A percentile compares a stretch with the other conserved stretches of the same genome.
These are phyloP conservation scores for Chironex yamaguchii DNA, from an alignment of 30 jellyfish, hydroid and myxozoan genomes.

Conservation along the genomic window DNA sequence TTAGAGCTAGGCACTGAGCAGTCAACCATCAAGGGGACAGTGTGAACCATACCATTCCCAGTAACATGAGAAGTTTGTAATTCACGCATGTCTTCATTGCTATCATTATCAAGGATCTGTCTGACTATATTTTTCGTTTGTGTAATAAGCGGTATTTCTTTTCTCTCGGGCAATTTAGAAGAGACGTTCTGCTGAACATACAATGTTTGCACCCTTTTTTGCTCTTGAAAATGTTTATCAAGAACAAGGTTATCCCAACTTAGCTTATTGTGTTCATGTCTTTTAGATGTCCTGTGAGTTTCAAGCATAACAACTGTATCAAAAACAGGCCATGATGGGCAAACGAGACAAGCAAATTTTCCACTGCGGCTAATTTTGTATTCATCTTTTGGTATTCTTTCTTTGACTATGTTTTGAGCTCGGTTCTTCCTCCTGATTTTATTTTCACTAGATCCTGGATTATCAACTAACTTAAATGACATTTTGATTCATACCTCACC, in stretches of 20 bases:
- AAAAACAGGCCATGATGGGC: constrained; percentile 87
- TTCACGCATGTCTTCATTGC: too few species aligned
- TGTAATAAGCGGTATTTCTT: background rate
- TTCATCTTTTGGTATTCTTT: constrained; percentile 41
- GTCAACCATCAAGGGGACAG: background rate
- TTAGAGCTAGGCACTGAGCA: too few species aligned
- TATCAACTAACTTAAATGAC: constrained; percentile 73
- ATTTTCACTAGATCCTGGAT: constrained; percentile 23
- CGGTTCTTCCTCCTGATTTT: constrained; percentile 19
- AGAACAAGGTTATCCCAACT: constrained; percentile 52
- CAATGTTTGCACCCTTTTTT: background rate
- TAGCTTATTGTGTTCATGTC: constrained; percentile 36
- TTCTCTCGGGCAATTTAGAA: background rate
- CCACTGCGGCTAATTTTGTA: constrained; percentile 70
- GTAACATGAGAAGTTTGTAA: background rate
- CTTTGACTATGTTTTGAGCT: constrained; percentile 32
- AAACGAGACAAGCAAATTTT: constrained; percentile 67
- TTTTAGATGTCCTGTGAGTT: constrained; percentile 53
- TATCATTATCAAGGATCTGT: background rate
- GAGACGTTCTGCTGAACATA: background rate
- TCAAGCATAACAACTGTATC: constrained; percentile 59
- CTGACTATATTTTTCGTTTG: background rate
- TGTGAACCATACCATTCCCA: background rate
- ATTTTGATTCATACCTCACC: too few species aligned
- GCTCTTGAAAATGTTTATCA: background rate